A percentile compares a stretch with the other conserved stretches of the same genome.
Conservation (phyloP, 2,888 invertebrate species). For the Protonemura montana region DNA sequence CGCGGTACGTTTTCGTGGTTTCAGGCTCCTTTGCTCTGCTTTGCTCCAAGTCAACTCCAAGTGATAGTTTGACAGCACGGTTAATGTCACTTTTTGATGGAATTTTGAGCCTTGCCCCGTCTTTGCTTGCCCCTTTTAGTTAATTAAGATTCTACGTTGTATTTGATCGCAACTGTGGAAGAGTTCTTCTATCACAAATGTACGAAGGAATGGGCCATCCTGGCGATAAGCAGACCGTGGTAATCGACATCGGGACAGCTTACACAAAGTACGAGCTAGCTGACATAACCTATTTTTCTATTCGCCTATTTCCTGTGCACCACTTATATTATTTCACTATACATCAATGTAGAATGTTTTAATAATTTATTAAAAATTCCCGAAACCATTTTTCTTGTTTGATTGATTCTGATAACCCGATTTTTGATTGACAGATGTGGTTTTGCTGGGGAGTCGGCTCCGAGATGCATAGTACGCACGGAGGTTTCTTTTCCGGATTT, state of each 20-base stretch:
- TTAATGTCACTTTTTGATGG: too few species aligned
- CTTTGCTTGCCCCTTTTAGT: too few species aligned
- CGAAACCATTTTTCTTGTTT: neutral
- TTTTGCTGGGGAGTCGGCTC: slow-evolving; percentile 88
- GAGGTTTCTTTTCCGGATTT: slow-evolving; percentile 74
- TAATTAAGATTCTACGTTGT: too few species aligned
- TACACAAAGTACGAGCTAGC: slow-evolving; percentile 82
- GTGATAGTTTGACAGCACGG: too few species aligned
- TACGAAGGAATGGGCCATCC: slow-evolving; percentile 82
- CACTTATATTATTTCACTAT: neutral
- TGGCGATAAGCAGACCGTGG: slow-evolving; percentile 87
- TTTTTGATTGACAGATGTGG: slow-evolving; percentile 73
- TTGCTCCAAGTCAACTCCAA: too few species aligned
- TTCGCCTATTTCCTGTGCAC: neutral
- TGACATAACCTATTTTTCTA: slow-evolving; percentile 17
- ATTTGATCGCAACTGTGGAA: too few species aligned
- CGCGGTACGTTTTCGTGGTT: too few species aligned
- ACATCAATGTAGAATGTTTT: too few species aligned
- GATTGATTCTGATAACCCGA: neutral
- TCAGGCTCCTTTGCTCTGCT: too few species aligned
- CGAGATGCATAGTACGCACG: slow-evolving; percentile 85
- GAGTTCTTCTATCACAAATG: slow-evolving; percentile 54
- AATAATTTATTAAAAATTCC: neutral
- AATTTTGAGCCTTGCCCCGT: too few species aligned
- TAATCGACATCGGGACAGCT: slow-evolving; percentile 88